Percentiles rank a stretch among this genome's conserved stretches.
Conservation (phyloP, 2,888 invertebrate species). For the Athalia circularis region DNA sequence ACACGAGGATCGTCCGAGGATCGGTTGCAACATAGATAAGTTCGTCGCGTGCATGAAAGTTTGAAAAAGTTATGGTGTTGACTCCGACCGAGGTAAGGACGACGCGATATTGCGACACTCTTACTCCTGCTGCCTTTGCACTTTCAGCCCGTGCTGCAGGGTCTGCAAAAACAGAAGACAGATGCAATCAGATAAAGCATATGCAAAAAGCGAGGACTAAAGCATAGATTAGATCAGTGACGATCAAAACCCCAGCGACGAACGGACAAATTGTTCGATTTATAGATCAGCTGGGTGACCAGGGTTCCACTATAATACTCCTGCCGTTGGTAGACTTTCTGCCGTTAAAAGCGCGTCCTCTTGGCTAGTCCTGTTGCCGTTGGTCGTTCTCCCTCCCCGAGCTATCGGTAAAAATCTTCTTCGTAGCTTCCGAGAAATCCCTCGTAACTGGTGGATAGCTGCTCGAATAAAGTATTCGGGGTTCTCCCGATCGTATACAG, state of each 20-base stretch:
- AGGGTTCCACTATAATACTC: conserved; percentile 51
- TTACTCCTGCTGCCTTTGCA: too few species aligned
- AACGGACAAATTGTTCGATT: conserved; percentile 72
- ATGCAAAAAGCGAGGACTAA: conserved; percentile 42
- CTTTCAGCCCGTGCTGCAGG: neutral
- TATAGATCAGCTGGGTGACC: conserved; percentile 69
- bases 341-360: too few species aligned
- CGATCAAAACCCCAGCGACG: conserved; percentile 71
- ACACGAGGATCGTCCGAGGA: neutral
- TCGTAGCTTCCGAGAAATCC: conserved; percentile 66
- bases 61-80: too few species aligned
- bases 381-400: conserved; percentile 53
- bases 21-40: neutral
- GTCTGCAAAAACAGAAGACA: conserved; percentile 42
- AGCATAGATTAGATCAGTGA: conserved; percentile 63
- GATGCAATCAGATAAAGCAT: conserved; percentile 43
- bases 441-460: conserved; percentile 1
- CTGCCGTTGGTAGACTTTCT: too few species aligned
- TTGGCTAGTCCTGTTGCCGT: neutral
- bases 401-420: conserved; percentile 69
- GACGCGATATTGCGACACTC: too few species aligned
- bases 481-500: conserved; percentile 4
- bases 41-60: neutral
- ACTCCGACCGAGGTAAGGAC: too few species aligned
- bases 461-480: conserved; percentile 26